phyloP scores from a whole-genome alignment of 2,888 invertebrate species.

The Callosobruchus maculatus region DNA sequence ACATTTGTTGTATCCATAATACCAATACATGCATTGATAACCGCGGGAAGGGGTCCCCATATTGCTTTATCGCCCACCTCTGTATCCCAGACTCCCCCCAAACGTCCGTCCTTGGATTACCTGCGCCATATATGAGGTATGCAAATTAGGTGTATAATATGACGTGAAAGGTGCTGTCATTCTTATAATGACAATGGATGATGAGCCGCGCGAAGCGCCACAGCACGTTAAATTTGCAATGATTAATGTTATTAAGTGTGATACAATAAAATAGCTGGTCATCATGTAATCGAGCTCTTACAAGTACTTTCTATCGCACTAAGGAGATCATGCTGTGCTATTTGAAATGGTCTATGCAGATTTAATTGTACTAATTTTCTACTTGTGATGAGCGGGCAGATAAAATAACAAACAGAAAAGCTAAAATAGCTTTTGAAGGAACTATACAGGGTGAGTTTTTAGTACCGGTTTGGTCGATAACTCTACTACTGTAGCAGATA shows the following conservation, averaged over 20 bases:
- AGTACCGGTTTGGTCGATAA: too few relatives aligned
- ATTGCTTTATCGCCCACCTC: too few relatives aligned
- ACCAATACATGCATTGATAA: too few relatives aligned
- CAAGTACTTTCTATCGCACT: not conserved
- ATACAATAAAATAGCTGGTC: not conserved
- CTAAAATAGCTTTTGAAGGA: not conserved
- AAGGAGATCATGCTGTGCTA: not conserved
- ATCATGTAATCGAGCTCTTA: not conserved
- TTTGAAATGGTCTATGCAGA: not conserved
- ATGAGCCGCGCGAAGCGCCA: not conserved
- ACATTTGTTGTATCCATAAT: too few relatives aligned
- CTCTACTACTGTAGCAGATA: too few relatives aligned
- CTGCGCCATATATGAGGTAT: not conserved
- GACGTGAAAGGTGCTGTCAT: not conserved
- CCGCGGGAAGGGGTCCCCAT: too few relatives aligned
- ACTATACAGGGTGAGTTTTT: too few relatives aligned
- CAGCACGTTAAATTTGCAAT: not conserved
- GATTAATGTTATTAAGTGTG: not conserved
- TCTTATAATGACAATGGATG: not conserved
- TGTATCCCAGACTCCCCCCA: too few relatives aligned
- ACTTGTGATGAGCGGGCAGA: not conserved
- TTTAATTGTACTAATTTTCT: not conserved
- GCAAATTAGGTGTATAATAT: not conserved
- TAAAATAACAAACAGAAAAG: not conserved
- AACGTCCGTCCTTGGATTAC: too few relatives aligned